Percentiles rank a stretch among this genome's conserved stretches.
These are phyloP conservation scores for Drosophila mayaguana DNA, from an alignment of 2,888 invertebrate genomes.

Conservation along the genomic window DNA sequence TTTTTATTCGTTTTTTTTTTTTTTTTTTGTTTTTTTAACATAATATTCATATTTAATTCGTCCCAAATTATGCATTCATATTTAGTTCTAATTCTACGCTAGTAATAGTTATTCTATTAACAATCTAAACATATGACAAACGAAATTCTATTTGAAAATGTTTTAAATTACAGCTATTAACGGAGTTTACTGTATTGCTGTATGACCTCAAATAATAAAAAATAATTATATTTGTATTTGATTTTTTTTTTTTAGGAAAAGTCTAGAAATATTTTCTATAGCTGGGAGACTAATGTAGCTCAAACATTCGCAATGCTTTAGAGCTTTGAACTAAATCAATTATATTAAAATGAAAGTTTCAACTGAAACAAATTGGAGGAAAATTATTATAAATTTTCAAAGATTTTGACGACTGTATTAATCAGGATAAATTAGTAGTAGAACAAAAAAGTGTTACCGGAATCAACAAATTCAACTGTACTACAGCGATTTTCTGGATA, in stretches of 20 bases:
- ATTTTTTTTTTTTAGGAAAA: neutral
- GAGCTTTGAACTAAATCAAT: neutral
- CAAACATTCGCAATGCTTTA: neutral
- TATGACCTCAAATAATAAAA: neutral
- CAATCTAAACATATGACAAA: neutral
- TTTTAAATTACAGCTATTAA: neutral
- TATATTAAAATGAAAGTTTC: neutral
- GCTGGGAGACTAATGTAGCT: neutral
- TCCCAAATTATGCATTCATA: too few relatives aligned
- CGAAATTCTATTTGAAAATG: neutral
- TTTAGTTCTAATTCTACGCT: too few relatives aligned
- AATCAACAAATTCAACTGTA: neutral
- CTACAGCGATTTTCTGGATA: neutral
- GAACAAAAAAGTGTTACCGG: neutral
- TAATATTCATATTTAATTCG: too few relatives aligned
- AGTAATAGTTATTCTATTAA: too few relatives aligned
- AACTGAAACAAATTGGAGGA: neutral
- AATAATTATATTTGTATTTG: neutral
- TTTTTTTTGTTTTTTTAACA: too few relatives aligned
- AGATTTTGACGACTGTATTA: too few relatives aligned
- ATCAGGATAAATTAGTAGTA: too few relatives aligned
- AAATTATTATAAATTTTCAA: neutral
- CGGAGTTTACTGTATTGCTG: neutral
- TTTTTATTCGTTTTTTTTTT: neutral
- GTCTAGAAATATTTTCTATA: neutral